Conservation (phyloP, 37 sponge, comb jelly and placozoan genomes). For the Chondrilla cf. caribensis region DNA sequence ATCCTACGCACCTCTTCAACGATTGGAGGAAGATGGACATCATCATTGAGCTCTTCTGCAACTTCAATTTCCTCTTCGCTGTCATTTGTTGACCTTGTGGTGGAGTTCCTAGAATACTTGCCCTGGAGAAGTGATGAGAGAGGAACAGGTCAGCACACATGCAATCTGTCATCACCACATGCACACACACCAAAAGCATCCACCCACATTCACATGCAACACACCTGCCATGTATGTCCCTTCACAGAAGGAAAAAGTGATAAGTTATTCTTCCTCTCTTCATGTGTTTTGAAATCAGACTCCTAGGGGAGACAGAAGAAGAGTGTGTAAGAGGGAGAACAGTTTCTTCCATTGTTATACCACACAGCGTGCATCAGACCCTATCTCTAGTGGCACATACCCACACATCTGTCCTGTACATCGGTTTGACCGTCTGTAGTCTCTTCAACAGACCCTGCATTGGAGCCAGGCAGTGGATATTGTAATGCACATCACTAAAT, state of each 20-base stretch:
- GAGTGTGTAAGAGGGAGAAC: too few species aligned
- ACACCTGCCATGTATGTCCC: too few species aligned
- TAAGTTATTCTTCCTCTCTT: constrained; percentile 4
- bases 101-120: constrained; percentile 2
- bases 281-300: constrained; percentile 44
- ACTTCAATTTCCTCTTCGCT: constrained; percentile 47
- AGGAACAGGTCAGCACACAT: too few species aligned
- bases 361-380: too few species aligned
- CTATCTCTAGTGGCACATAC: too few species aligned
- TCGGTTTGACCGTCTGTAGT: constrained; percentile 45
- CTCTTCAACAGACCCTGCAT: constrained; percentile 47
- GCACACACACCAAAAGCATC: too few species aligned
- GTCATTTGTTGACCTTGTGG: constrained; percentile 21
- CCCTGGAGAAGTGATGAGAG: too few species aligned
- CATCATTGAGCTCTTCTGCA: neutral
- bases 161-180: too few species aligned
- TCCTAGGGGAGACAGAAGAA: constrained; percentile 29
- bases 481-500: neutral
- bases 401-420: constrained; percentile 48
- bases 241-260: constrained; percentile 42
- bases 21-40: neutral
- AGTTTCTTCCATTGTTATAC: too few species aligned
- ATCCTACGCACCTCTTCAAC: neutral
- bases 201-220: constrained; percentile 2
- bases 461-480: neutral